Evolutionary conservation across 2,113 vertebrate genomes (phyloP).

Genomic region (Podarcis cretensis): DNA sequence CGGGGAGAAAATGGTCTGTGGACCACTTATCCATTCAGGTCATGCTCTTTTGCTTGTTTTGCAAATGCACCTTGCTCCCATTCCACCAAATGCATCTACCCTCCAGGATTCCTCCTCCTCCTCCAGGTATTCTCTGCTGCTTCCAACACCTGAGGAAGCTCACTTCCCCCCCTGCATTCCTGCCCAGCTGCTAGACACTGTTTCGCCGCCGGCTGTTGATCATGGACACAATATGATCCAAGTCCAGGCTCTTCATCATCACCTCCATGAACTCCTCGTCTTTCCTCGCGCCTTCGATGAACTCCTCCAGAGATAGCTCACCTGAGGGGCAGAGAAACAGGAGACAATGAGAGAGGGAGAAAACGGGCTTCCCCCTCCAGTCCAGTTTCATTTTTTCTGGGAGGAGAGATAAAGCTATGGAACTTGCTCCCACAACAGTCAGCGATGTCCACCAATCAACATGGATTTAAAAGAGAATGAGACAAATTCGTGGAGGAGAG

Average conservation of each 20-base stretch:
- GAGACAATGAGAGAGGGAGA: no score
- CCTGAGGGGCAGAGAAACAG: constrained; percentile 61
- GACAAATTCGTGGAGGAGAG: no score
- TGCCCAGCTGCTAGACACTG: not conserved
- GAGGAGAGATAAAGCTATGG: no score
- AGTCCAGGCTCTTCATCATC: constrained; percentile 86
- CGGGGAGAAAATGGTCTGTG: not conserved
- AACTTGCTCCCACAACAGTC: no score
- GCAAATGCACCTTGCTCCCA: not conserved
- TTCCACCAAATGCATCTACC: not conserved
- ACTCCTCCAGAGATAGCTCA: constrained; percentile 85
- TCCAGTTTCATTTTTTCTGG: no score
- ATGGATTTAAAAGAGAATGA: no score
- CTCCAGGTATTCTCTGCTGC: not conserved
- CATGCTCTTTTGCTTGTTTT: no score
- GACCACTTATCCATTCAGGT: no score
- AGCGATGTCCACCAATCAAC: no score
- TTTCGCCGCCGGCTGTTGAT: constrained; percentile 79
- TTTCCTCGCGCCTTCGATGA: constrained; percentile 80
- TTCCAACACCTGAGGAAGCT: not conserved
- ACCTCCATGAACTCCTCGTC: constrained; percentile 85
- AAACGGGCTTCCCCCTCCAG: no score
- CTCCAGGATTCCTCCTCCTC: not conserved
- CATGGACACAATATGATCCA: constrained; percentile 83
- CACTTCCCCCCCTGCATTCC: no score